Percentiles rank a stretch among this genome's conserved stretches.
phyloP scores from a whole-genome alignment of 2,888 invertebrate genomes.

The Herminia tarsipennalis region DNA sequence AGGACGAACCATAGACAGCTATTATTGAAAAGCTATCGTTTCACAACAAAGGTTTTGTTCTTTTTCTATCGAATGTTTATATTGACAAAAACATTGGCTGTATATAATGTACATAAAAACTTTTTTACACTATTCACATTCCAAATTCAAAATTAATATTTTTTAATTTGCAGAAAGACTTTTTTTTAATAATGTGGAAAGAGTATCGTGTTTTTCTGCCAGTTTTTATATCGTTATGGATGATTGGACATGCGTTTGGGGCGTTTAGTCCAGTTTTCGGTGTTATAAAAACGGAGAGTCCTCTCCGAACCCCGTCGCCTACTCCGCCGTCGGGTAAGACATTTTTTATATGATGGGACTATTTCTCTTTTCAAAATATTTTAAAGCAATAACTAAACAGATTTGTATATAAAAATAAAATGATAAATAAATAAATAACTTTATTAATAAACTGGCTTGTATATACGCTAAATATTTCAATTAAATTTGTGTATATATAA shows the following conservation, averaged over 20 bases:
- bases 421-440: not conserved
- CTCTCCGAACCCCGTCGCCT: constrained; percentile 45
- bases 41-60: not conserved
- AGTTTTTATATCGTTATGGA: constrained; percentile 26
- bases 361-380: constrained; percentile 3
- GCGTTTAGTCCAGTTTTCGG: constrained; percentile 60
- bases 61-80: not conserved
- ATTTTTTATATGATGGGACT: constrained; percentile 47
- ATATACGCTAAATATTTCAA: not conserved
- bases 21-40: not conserved
- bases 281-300: constrained; percentile 52
- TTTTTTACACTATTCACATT: constrained; percentile 13
- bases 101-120: constrained; percentile 29
- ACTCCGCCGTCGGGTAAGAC: constrained; percentile 60
- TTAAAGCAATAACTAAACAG: constrained; percentile 1
- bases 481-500: not conserved
- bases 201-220: constrained; percentile 14
- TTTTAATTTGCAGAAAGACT: constrained; percentile 17
- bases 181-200: constrained; percentile 22
- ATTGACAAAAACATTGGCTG: constrained; percentile 2
- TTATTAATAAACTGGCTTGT: constrained; percentile 1
- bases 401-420: constrained; percentile 4
- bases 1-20: constrained; percentile 1
- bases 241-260: constrained; percentile 45
- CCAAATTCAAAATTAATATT: constrained; percentile 20